Evolutionary conservation across 1,140 invertebrate genomes (phyloP), one percentile per base, ranked within the genome.

Genomic region (Harlomillsia oculata): DNA sequence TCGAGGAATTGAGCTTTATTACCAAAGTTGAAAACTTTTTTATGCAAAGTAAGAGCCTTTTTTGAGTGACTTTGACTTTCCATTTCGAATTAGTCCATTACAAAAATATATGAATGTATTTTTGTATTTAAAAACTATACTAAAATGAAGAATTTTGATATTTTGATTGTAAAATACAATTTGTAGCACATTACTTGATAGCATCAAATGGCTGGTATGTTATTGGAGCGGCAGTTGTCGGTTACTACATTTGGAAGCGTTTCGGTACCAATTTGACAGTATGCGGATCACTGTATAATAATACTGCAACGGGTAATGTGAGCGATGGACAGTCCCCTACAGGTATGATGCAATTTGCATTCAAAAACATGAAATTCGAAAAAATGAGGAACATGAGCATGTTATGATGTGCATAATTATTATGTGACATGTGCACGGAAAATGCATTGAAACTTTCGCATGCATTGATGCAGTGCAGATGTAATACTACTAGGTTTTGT

Each of bases 201-300:
- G 6, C 39, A 13, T 29, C 39, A 3, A 40, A 58, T 37, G 56
- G 56, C 6, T 58, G 56, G 56, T 58, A 52, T 25, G 21, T 58
- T 28, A 28, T 58, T 11, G 40, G 26, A 28, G 49, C 41, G 11
- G 40, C 2, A 2, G 9, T 29, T n/a, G 54, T 36, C 14, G 5
- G 41, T 20, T 50, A 50, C 23, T 56, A 50, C 26, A 34, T 50
- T n/a, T 50, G 48, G 48, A 50, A 50, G 43, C 6, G 6, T 6
- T 29, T 11, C 2, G 16, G 25, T 25, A 29, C 23, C 25, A 11
- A 25, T 34, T 34, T 8, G 32, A 34, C 8, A n/a, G n/a, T 9
- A 9, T n/a, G 32, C 8, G 32, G 8, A 34, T 18, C 39, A 40
- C 11, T 20, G 11, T 45, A 9, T 8, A 6, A 4, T 45, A 26